These are phyloP conservation scores for Lycodopsis pacificus DNA, from an alignment of 2,797 vertebrate genomes.

Conservation along the genomic window DNA sequence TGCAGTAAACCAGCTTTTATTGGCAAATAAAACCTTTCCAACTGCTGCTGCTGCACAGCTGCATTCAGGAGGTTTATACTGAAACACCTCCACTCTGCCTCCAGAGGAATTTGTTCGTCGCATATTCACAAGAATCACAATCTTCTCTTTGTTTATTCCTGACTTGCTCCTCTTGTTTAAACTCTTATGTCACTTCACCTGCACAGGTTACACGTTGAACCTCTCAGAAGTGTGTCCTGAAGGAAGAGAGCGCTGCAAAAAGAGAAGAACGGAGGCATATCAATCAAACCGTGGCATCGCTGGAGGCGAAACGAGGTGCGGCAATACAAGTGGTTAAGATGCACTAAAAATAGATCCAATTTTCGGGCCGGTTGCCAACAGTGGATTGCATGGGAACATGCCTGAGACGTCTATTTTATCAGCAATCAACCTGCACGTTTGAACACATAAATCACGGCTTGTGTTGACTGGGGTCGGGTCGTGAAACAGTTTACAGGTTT, in stretches of 20 bases:
- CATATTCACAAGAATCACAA: slow-evolving; percentile 63
- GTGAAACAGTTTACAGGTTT: background rate
- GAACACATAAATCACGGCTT: background rate
- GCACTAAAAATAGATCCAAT: slow-evolving; percentile 46
- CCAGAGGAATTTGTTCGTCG: slow-evolving; percentile 68
- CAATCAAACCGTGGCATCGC: slow-evolving; percentile 33
- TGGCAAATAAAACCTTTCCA: slow-evolving; percentile 80
- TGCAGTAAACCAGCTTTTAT: slow-evolving; percentile 79
- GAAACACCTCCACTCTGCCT: slow-evolving; percentile 62
- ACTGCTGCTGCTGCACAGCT: slow-evolving; percentile 59
- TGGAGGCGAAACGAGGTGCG: slow-evolving; percentile 45
- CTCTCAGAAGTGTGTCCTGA: slow-evolving; percentile 46
- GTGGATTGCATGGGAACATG: slow-evolving; percentile 36
- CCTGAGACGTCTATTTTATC: slow-evolving; percentile 12
- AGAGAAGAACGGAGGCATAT: slow-evolving; percentile 20
- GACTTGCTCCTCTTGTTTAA: slow-evolving; percentile 24
- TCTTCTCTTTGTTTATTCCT: slow-evolving; percentile 73
- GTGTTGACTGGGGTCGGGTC: background rate
- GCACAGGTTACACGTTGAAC: slow-evolving; percentile 23
- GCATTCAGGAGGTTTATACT: slow-evolving; percentile 62
- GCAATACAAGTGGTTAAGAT: slow-evolving; percentile 15
- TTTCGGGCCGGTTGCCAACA: slow-evolving; percentile 36
- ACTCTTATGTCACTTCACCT: slow-evolving; percentile 31
- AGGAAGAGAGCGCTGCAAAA: slow-evolving; percentile 19
- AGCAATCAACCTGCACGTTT: slow-evolving; percentile 5